Conservation (phyloP, 1,140 invertebrate genomes). For the Eulimnadia texana region DNA sequence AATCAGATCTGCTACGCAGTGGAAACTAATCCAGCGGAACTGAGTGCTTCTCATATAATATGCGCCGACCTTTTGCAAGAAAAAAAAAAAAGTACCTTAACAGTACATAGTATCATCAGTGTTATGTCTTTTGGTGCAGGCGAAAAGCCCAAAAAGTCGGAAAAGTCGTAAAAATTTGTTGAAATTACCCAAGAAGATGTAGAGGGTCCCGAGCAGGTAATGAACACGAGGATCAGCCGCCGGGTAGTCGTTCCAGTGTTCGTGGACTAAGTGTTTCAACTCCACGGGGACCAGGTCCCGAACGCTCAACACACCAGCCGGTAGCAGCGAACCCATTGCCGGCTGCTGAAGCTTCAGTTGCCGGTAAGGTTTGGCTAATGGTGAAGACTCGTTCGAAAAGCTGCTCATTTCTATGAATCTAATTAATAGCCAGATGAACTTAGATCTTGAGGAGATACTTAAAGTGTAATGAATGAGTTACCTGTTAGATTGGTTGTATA, state of each 20-base stretch:
- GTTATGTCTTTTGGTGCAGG: no score
- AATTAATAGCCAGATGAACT: neutral
- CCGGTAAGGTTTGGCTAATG: neutral
- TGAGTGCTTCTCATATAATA: no score
- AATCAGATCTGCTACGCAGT: no score
- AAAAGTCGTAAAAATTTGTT: neutral
- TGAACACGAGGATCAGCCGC: conserved; percentile 28
- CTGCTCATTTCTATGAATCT: neutral
- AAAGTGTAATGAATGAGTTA: no score
- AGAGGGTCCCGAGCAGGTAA: conserved; percentile 31
- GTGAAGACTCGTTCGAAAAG: neutral
- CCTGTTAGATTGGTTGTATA: no score
- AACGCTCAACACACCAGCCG: conserved; percentile 1
- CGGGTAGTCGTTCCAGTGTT: conserved; percentile 26
- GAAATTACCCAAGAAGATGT: conserved; percentile 28
- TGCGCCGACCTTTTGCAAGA: no score
- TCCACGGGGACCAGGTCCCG: conserved; percentile 22
- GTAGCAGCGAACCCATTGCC: neutral
- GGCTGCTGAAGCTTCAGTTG: neutral
- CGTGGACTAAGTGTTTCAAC: conserved; percentile 23
- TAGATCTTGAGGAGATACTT: no score
- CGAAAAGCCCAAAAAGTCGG: neutral
- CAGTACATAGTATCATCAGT: no score
- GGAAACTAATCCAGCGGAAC: no score
- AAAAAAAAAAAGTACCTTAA: no score